Percentiles rank a stretch among this genome's conserved stretches.
Evolutionary conservation across 2,797 vertebrate species (phyloP).

Genomic region (Lacerta viridis): DNA sequence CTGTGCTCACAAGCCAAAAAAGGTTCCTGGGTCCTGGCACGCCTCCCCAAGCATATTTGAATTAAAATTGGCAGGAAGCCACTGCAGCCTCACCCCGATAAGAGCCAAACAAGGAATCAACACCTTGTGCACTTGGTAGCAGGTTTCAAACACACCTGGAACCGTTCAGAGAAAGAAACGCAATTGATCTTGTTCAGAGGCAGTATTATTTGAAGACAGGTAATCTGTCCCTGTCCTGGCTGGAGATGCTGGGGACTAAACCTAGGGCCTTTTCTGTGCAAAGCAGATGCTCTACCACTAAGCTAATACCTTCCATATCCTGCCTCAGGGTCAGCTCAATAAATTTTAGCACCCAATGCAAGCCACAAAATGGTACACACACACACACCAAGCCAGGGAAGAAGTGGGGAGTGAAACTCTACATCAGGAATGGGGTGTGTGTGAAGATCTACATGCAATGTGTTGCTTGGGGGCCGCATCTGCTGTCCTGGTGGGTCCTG

Average conservation of each 20-base stretch:
- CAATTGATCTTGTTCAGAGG: background rate
- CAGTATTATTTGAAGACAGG: background rate
- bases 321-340: too few species aligned
- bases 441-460: too few species aligned
- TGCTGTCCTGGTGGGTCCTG: too few species aligned
- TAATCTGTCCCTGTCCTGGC: too few species aligned
- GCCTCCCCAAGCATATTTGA: slow-evolving; percentile 37
- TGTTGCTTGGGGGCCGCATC: too few species aligned
- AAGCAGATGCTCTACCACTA: background rate
- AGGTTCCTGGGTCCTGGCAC: slow-evolving; percentile 41
- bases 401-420: too few species aligned
- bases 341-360: too few species aligned
- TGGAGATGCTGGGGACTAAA: too few species aligned
- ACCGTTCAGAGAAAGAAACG: slow-evolving; percentile 41
- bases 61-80: slow-evolving; percentile 51
- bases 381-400: too few species aligned
- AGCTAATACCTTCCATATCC: too few species aligned
- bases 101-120: slow-evolving; percentile 38
- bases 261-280: background rate
- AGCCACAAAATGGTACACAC: too few species aligned
- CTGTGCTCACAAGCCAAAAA: slow-evolving; percentile 56
- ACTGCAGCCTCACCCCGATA: slow-evolving; percentile 44
- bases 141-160: slow-evolving; percentile 52
- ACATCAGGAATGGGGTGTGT: too few species aligned
- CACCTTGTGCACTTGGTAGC: slow-evolving; percentile 32